Evolutionary conservation across 2,113 vertebrate species (phyloP).

Genomic region (Lota lota): DNA sequence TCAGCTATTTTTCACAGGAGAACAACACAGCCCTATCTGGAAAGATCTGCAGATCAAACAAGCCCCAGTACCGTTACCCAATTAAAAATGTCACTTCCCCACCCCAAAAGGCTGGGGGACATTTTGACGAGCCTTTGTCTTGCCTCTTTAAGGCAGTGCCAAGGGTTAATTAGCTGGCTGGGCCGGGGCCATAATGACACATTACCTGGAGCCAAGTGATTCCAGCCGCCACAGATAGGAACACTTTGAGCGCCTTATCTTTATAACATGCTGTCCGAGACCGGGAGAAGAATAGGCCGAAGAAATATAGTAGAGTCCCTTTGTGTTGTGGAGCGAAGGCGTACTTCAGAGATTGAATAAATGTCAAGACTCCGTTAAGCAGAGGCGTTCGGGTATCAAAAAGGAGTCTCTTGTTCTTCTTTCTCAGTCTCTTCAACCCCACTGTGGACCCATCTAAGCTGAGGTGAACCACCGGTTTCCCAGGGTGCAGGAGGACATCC

Average conservation of each 20-base stretch:
- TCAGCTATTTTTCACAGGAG: too few relatives aligned
- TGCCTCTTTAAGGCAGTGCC: slow-evolving; percentile 14
- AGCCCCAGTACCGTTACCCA: too few relatives aligned
- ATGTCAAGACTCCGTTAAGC: slow-evolving; percentile 27
- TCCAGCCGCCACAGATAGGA: slow-evolving; percentile 7
- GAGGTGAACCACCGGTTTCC: too few relatives aligned
- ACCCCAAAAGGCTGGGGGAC: not conserved
- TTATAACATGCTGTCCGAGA: slow-evolving; percentile 3
- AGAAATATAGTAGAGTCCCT: slow-evolving; percentile 8
- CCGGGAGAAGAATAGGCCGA: slow-evolving; percentile 29
- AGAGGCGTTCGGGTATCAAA: slow-evolving; percentile 31
- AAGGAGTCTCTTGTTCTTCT: slow-evolving; percentile 5
- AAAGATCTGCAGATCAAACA: too few relatives aligned
- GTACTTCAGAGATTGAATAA: slow-evolving; percentile 30
- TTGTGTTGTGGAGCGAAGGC: slow-evolving; percentile 31
- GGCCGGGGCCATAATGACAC: slow-evolving; percentile 9
- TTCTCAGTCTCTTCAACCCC: slow-evolving; percentile 8
- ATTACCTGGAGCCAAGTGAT: slow-evolving; percentile 32
- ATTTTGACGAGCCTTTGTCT: too few relatives aligned
- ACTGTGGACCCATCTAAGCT: too few relatives aligned
- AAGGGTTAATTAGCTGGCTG: slow-evolving; percentile 26
- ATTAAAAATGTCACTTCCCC: too few relatives aligned
- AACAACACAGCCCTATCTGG: too few relatives aligned
- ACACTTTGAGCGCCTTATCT: slow-evolving; percentile 16
- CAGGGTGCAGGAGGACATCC: too few relatives aligned